A percentile compares a stretch with the other conserved stretches of the same genome.
These are phyloP conservation scores for Eristalis intricaria DNA, from an alignment of 2,888 invertebrate genomes.

Conservation along the genomic window DNA sequence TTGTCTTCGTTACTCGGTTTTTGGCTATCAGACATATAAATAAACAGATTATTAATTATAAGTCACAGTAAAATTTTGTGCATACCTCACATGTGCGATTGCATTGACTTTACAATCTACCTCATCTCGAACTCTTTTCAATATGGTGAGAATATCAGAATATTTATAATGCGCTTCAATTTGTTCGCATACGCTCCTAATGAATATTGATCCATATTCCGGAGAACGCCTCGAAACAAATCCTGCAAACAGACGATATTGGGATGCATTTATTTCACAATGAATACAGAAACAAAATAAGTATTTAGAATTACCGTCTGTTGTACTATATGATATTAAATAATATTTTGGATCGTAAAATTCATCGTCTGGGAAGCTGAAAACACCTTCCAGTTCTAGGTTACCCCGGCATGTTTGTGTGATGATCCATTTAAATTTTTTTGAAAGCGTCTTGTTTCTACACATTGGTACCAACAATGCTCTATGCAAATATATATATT, in stretches of 20 bases:
- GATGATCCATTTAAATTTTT: constrained; percentile 16
- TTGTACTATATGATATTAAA: neutral
- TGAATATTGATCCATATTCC: neutral
- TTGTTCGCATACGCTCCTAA: neutral
- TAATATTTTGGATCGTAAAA: neutral
- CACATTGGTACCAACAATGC: constrained; percentile 13
- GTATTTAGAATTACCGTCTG: neutral
- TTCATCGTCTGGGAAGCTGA: neutral
- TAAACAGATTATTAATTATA: too few relatives aligned
- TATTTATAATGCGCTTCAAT: neutral
- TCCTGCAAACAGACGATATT: neutral
- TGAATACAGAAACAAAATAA: neutral
- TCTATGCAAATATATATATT: constrained; percentile 1
- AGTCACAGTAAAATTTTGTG: too few relatives aligned
- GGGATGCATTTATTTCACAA: neutral
- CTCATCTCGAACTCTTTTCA: neutral
- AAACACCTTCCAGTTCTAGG: neutral
- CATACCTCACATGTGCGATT: neutral
- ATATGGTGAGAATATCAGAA: neutral
- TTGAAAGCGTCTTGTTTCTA: constrained; percentile 9
- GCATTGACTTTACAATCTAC: neutral
- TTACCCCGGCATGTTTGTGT: neutral
- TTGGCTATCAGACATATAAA: too few relatives aligned
- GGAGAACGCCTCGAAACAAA: neutral
- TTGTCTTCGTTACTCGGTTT: too few relatives aligned